Evolutionary conservation across 2,888 invertebrate genomes (phyloP).

Genomic region (Hydriomena furcata): DNA sequence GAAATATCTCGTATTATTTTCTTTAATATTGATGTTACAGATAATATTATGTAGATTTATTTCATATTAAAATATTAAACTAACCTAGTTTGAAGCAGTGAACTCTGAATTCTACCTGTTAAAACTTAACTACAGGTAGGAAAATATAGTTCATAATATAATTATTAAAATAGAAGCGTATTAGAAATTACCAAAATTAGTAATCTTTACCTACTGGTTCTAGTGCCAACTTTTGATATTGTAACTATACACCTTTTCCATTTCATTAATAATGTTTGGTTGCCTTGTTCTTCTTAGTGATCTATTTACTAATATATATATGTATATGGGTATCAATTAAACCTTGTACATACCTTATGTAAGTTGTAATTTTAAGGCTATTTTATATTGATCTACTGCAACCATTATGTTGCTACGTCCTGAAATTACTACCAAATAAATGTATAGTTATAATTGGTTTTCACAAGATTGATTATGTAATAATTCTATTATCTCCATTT

Average conservation of each 20-base stretch:
- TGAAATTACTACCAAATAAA: constrained; percentile 8
- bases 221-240: constrained; percentile 27
- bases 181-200: constrained; percentile 1
- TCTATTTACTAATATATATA: neutral
- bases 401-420: constrained; percentile 13
- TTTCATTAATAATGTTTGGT: constrained; percentile 18
- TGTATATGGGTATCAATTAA: constrained; percentile 9
- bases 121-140: neutral
- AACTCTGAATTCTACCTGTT: neutral
- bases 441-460: neutral
- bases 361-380: constrained; percentile 7
- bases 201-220: constrained; percentile 22
- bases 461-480: too few species aligned
- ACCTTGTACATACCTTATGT: constrained; percentile 14
- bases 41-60: neutral
- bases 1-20: neutral
- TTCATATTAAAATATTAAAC: neutral
- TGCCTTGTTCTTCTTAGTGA: constrained; percentile 18
- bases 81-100: neutral
- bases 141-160: neutral
- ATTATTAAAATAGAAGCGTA: neutral
- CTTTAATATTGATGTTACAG: neutral
- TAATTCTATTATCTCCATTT: too few species aligned
- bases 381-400: neutral
- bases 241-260: constrained; percentile 24